These are phyloP conservation scores for Leptobrachium ailaonicum DNA, from an alignment of 2,113 vertebrate species.

Conservation along the genomic window DNA sequence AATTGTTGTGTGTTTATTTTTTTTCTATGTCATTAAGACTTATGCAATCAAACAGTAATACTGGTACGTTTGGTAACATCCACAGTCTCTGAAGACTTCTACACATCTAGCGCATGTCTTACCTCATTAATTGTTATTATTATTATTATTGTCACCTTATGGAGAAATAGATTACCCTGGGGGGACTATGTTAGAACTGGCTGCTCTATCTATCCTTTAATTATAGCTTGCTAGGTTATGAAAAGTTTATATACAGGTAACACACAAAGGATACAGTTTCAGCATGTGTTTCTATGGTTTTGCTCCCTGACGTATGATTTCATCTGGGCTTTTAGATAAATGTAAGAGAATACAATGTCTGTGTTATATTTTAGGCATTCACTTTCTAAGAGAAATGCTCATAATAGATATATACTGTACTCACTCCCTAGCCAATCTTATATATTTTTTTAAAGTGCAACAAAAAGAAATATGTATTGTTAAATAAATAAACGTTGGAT, in stretches of 20 bases:
- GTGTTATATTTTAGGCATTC: not conserved
- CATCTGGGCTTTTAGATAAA: not conserved
- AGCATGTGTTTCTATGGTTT: conserved; percentile 17
- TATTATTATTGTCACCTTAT: conserved; percentile 25
- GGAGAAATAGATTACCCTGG: conserved; percentile 32
- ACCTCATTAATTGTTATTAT: conserved; percentile 32
- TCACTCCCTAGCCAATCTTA: not conserved
- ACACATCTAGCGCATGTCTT: conserved; percentile 14
- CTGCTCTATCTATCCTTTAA: conserved; percentile 19
- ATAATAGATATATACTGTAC: not conserved
- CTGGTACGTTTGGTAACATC: not conserved
- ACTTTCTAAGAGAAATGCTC: not conserved
- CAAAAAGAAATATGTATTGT: too few relatives aligned
- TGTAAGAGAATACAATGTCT: not conserved
- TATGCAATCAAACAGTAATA: conserved; percentile 33
- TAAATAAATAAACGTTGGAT: too few relatives aligned
- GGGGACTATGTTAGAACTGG: not conserved
- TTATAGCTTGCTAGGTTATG: conserved; percentile 14
- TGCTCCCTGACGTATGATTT: conserved; percentile 17
- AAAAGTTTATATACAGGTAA: conserved; percentile 20
- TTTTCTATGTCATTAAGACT: conserved; percentile 24
- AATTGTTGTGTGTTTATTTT: not conserved
- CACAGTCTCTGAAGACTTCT: conserved; percentile 7
- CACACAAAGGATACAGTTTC: conserved; percentile 4
- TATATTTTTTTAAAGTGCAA: too few relatives aligned